Evolutionary conservation across 1,140 invertebrate genomes (phyloP).

Genomic region (Zaprionus vittiger): DNA sequence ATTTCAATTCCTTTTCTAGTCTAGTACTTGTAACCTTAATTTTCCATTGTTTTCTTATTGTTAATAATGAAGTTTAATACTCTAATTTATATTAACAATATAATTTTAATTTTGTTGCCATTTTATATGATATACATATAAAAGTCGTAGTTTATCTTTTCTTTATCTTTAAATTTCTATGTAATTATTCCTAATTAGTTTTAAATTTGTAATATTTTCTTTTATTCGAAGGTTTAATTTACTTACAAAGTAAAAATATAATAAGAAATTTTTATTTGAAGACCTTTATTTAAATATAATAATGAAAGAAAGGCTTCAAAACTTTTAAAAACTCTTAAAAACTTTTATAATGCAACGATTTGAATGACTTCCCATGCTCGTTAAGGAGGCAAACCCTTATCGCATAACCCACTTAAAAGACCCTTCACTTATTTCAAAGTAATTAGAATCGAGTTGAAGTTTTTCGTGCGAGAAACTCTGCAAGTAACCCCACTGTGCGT

Average conservation of each 20-base stretch:
- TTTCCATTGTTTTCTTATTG: not conserved
- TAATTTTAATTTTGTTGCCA: too few relatives aligned
- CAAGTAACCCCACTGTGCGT: conserved; percentile 18
- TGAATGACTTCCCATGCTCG: not conserved
- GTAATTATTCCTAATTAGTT: too few relatives aligned
- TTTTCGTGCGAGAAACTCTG: conserved; percentile 5
- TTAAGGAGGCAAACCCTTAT: not conserved
- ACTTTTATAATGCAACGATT: not conserved
- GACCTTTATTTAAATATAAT: too few relatives aligned
- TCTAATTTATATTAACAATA: too few relatives aligned
- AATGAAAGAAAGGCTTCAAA: too few relatives aligned
- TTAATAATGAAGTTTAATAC: not conserved
- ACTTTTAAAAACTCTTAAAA: too few relatives aligned
- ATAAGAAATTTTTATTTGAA: not conserved
- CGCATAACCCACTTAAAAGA: conserved; percentile 3
- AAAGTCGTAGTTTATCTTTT: not conserved
- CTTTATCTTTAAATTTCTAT: too few relatives aligned
- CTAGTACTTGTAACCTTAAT: not conserved
- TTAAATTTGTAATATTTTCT: not conserved
- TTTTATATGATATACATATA: too few relatives aligned
- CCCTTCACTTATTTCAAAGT: conserved; percentile 8
- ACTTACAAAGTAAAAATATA: not conserved
- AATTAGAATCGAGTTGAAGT: conserved; percentile 1
- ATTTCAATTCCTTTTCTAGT: not conserved
- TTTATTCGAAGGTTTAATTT: not conserved